A percentile compares a stretch with the other conserved stretches of the same genome.
Evolutionary conservation across 1,140 invertebrate species (phyloP).

Genomic region (Pectinophora gossypiella): DNA sequence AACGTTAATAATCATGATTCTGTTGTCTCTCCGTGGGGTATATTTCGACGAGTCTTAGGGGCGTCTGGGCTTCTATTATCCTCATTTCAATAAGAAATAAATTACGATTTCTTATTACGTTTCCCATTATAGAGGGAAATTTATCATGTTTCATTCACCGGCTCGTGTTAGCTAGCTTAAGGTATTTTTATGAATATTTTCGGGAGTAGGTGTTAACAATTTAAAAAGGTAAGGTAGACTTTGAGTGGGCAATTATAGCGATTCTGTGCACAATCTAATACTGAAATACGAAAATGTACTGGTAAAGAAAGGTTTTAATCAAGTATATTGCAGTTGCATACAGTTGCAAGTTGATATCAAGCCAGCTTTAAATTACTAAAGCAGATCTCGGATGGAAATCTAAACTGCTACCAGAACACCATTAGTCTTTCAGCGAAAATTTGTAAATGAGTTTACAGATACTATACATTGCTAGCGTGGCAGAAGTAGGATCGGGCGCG

Average conservation of each 20-base stretch:
- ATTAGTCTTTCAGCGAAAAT: slow-evolving; percentile 17
- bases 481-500: background rate
- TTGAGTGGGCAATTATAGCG: background rate
- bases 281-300: too few relatives aligned
- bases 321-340: too few relatives aligned
- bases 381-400: background rate
- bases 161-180: slow-evolving; percentile 49
- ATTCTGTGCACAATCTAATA: background rate
- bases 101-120: slow-evolving; percentile 74
- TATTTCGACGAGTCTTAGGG: slow-evolving; percentile 49
- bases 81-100: slow-evolving; percentile 74
- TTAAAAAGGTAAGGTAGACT: too few relatives aligned
- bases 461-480: slow-evolving; percentile 12
- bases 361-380: background rate
- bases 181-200: slow-evolving; percentile 44
- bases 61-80: slow-evolving; percentile 61
- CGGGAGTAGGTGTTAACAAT: too few relatives aligned
- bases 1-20: slow-evolving; percentile 66
- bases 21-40: slow-evolving; percentile 41
- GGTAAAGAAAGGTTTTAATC: too few relatives aligned
- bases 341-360: too few relatives aligned
- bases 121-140: slow-evolving; percentile 66
- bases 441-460: slow-evolving; percentile 29
- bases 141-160: slow-evolving; percentile 61
- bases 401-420: background rate